phyloP scores from a whole-genome alignment of 2,888 invertebrate species.

The Drosophila maculinotata region DNA sequence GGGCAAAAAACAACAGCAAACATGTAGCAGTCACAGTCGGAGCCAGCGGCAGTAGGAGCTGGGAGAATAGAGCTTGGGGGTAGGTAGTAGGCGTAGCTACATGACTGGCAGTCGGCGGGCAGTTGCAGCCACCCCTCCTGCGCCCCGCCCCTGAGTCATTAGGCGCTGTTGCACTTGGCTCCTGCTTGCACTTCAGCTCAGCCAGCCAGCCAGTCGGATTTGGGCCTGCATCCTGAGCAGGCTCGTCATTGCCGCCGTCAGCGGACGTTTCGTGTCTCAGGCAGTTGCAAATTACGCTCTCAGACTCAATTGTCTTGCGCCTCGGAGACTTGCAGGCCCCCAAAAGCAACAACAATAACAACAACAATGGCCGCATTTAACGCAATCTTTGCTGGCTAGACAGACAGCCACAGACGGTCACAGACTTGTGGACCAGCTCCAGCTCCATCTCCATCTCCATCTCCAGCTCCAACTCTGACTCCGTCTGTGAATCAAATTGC shows the following conservation, averaged over 20 bases:
- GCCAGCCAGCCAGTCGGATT: constrained; percentile 39
- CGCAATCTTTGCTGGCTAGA: constrained; percentile 76
- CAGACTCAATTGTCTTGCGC: constrained; percentile 83
- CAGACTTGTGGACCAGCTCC: constrained; percentile 33
- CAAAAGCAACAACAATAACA: constrained; percentile 48
- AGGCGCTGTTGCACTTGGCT: constrained; percentile 67
- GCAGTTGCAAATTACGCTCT: constrained; percentile 82
- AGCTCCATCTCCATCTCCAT: not conserved
- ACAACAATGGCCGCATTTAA: constrained; percentile 72
- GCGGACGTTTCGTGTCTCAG: constrained; percentile 72
- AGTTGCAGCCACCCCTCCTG: constrained; percentile 4
- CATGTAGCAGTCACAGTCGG: constrained; percentile 60
- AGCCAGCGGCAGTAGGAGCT: constrained; percentile 21
- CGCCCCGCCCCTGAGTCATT: constrained; percentile 55
- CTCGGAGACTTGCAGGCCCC: constrained; percentile 63
- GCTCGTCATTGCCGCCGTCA: constrained; percentile 48
- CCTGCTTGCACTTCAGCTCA: constrained; percentile 61
- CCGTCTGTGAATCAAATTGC: constrained; percentile 38
- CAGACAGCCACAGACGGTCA: constrained; percentile 66
- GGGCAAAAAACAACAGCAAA: constrained; percentile 68
- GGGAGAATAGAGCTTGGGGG: constrained; percentile 25
- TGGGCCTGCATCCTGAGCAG: constrained; percentile 72
- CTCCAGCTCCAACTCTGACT: constrained; percentile 11
- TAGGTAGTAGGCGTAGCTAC: constrained; percentile 57
- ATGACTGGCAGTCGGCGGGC: constrained; percentile 48